Evolutionary conservation across 2,888 invertebrate genomes (phyloP).

Genomic region (Gymnoscelis rufifasciata): DNA sequence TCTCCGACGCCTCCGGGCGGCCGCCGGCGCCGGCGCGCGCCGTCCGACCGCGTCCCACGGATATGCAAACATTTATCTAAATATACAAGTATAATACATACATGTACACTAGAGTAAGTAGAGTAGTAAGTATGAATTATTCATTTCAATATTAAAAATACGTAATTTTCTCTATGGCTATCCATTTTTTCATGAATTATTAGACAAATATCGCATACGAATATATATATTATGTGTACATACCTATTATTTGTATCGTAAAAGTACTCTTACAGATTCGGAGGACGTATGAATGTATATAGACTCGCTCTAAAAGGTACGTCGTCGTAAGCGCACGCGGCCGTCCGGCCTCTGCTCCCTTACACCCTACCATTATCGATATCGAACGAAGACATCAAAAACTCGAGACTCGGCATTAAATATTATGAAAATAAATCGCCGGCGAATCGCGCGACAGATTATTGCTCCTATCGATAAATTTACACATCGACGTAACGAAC

Average conservation of each 20-base stretch:
- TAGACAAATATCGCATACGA: constrained; percentile 75
- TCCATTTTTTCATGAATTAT: constrained; percentile 75
- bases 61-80: constrained; percentile 70
- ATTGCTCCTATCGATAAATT: constrained; percentile 78
- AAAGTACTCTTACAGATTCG: constrained; percentile 67
- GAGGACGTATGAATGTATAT: constrained; percentile 79
- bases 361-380: constrained; percentile 74
- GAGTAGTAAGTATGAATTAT: constrained; percentile 71
- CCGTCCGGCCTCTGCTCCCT: constrained; percentile 69
- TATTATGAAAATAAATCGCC: constrained; percentile 80
- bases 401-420: constrained; percentile 75
- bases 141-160: constrained; percentile 79
- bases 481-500: constrained; percentile 79
- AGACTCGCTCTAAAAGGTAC: constrained; percentile 78
- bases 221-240: constrained; percentile 77
- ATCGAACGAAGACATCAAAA: constrained; percentile 78
- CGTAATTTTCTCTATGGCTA: constrained; percentile 78
- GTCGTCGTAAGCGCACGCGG: constrained; percentile 77
- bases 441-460: constrained; percentile 75
- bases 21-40: constrained; percentile 48
- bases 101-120: constrained; percentile 55
- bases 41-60: constrained; percentile 71
- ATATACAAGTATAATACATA: constrained; percentile 48
- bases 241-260: constrained; percentile 58
- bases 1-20: constrained; percentile 73